A percentile compares a stretch with the other conserved stretches of the same genome.
phyloP scores from a whole-genome alignment of 2,797 vertebrate species.

The Pampus argenteus region DNA sequence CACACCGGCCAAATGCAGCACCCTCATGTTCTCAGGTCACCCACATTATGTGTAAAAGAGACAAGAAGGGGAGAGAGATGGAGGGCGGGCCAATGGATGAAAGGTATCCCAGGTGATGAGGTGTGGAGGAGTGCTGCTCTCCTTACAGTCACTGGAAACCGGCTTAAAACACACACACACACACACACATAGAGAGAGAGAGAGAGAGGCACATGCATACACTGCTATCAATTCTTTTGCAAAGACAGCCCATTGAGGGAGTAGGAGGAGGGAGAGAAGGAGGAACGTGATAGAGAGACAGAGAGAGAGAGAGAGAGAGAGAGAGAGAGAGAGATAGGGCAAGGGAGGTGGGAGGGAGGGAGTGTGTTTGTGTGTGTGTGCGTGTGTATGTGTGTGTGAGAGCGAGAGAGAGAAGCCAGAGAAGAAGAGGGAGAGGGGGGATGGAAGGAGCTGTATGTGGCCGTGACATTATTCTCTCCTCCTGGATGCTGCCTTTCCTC shows the following conservation, averaged over 20 bases:
- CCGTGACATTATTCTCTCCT: constrained; percentile 79
- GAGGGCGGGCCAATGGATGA: constrained; percentile 61
- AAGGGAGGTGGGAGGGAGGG: constrained; percentile 50
- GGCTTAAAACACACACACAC: constrained; percentile 50
- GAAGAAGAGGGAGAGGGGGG: constrained; percentile 51
- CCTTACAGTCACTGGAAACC: constrained; percentile 80
- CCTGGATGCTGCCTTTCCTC: constrained; percentile 78
- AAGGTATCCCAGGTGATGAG: constrained; percentile 82
- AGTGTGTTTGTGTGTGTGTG: constrained; percentile 19
- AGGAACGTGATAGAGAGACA: constrained; percentile 74
- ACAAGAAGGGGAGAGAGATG: constrained; percentile 29
- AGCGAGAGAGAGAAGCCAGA: constrained; percentile 43
- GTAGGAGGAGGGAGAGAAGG: constrained; percentile 74
- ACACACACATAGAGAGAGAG: constrained; percentile 13
- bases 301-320: constrained; percentile 41
- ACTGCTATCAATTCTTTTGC: constrained; percentile 79
- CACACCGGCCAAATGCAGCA: constrained; percentile 43
- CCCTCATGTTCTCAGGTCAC: constrained; percentile 69
- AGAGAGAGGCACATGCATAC: constrained; percentile 42
- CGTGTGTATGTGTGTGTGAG: constrained; percentile 4
- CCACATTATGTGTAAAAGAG: constrained; percentile 65
- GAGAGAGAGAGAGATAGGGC: constrained; percentile 28
- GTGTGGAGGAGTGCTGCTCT: constrained; percentile 71
- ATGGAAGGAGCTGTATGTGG: constrained; percentile 73
- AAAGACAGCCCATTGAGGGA: constrained; percentile 77